These are phyloP conservation scores for Drosophila algonquin DNA, from an alignment of 2,888 invertebrate species.

Conservation along the genomic window DNA sequence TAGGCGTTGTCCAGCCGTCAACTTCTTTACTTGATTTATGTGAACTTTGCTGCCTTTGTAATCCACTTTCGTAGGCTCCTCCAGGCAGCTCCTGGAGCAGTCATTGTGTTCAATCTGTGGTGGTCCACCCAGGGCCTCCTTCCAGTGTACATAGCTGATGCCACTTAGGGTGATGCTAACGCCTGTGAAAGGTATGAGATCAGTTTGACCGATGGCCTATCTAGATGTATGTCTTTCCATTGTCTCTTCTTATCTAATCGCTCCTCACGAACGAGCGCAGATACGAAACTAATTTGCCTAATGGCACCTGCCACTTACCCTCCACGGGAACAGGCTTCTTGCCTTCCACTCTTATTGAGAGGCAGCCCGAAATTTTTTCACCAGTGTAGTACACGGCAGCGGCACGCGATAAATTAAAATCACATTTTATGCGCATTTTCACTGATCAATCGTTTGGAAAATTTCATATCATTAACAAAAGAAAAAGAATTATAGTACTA, in stretches of 20 bases:
- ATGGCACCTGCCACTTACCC: constrained; percentile 55
- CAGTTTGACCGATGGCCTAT: constrained; percentile 10
- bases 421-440: constrained; percentile 65
- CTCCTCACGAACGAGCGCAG: constrained; percentile 1
- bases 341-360: constrained; percentile 42
- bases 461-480: constrained; percentile 4
- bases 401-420: constrained; percentile 63
- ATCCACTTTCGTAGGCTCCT: constrained; percentile 29
- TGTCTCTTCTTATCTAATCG: constrained; percentile 54
- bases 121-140: constrained; percentile 36
- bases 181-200: constrained; percentile 36
- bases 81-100: constrained; percentile 36
- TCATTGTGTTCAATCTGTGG: constrained; percentile 68
- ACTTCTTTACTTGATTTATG: constrained; percentile 35
- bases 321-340: constrained; percentile 54
- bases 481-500: constrained; percentile 3
- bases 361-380: constrained; percentile 63
- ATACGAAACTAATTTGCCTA: constrained; percentile 34
- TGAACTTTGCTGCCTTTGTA: constrained; percentile 47
- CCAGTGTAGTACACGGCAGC: constrained; percentile 71
- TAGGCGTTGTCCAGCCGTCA: constrained; percentile 29
- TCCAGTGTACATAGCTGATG: constrained; percentile 54
- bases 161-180: constrained; percentile 60
- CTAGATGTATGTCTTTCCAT: background rate
- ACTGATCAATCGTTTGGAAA: background rate